Conservation (phyloP, 2,888 invertebrate genomes). For the Dynastes tityus region DNA sequence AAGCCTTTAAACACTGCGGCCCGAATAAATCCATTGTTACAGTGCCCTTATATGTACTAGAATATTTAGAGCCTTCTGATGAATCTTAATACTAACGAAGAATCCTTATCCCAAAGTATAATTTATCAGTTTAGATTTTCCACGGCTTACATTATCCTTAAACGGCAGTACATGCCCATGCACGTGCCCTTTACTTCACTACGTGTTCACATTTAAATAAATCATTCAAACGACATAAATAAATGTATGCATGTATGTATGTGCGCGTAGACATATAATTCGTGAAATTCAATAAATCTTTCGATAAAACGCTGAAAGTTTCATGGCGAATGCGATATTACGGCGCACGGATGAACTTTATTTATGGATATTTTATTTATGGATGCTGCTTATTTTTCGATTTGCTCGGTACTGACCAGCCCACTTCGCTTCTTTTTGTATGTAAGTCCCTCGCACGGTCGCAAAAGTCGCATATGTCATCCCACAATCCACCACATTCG, state of each 20-base stretch:
- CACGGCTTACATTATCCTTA: neutral
- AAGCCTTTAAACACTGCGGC: too few relatives aligned
- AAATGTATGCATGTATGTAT: slow-evolving; percentile 21
- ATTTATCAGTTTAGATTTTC: too few relatives aligned
- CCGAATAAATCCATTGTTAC: too few relatives aligned
- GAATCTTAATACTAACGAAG: too few relatives aligned
- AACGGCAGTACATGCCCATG: neutral
- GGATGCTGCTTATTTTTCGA: slow-evolving; percentile 48
- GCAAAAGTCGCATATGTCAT: slow-evolving; percentile 58
- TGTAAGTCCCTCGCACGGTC: slow-evolving; percentile 52
- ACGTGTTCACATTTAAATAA: slow-evolving; percentile 14
- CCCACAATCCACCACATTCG: slow-evolving; percentile 52
- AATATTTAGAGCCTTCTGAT: too few relatives aligned
- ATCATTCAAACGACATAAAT: slow-evolving; percentile 22
- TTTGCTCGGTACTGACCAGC: slow-evolving; percentile 47
- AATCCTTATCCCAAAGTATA: too few relatives aligned
- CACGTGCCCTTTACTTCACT: slow-evolving; percentile 10
- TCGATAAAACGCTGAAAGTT: slow-evolving; percentile 30
- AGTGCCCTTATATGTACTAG: too few relatives aligned
- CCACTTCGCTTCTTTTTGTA: slow-evolving; percentile 39
- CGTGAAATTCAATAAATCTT: slow-evolving; percentile 37
- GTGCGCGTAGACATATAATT: slow-evolving; percentile 9
- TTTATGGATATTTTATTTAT: slow-evolving; percentile 52
- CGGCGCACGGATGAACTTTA: slow-evolving; percentile 29
- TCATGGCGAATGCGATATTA: neutral